Conservation (phyloP, 2,797 vertebrate genomes). For the Melanotaenia maccullochi region DNA sequence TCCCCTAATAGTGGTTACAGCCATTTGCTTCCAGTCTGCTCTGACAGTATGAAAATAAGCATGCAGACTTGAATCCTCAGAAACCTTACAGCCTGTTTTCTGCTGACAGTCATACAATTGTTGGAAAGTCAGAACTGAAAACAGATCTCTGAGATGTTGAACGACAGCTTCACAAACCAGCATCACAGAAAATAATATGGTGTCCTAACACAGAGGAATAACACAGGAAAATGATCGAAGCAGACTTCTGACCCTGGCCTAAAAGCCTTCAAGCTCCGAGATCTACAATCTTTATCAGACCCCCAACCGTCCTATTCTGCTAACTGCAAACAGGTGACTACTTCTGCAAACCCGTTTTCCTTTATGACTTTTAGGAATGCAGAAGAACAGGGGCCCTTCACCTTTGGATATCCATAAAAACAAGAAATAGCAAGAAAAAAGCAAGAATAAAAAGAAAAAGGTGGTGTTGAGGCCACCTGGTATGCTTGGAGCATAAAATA, state of each 20-base stretch:
- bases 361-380: conserved; percentile 65
- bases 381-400: conserved; percentile 7
- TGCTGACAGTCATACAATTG: neutral
- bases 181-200: too few species aligned
- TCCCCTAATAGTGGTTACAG: too few species aligned
- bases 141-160: too few species aligned
- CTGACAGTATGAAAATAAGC: conserved; percentile 8
- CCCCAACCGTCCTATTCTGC: neutral
- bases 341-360: conserved; percentile 6
- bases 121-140: neutral
- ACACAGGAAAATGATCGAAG: neutral
- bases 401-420: conserved; percentile 64
- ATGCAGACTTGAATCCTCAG: neutral
- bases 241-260: neutral
- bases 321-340: conserved; percentile 25
- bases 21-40: neutral
- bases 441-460: neutral
- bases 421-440: neutral
- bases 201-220: too few species aligned
- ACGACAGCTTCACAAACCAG: too few species aligned
- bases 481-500: conserved; percentile 54
- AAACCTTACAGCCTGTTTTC: neutral
- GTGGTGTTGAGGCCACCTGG: neutral
- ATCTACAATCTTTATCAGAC: neutral
- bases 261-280: neutral